phyloP scores from a whole-genome alignment of 2,113 vertebrate species.

The Trichechus manatus region DNA sequence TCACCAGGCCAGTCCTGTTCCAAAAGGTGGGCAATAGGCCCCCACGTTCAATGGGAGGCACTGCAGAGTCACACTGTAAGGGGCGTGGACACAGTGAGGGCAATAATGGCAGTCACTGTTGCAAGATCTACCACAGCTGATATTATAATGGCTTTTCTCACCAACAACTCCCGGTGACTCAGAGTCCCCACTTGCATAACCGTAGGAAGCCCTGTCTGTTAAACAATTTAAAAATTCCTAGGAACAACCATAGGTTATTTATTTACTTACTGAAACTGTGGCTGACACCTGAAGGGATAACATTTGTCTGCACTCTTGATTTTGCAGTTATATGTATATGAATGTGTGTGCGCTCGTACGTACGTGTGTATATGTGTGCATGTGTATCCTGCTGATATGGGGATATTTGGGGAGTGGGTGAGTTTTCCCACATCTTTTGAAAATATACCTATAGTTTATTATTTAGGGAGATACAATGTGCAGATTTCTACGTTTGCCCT shows the following conservation, averaged over 20 bases:
- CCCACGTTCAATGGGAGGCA: neutral
- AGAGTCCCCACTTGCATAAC: neutral
- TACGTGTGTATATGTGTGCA: neutral
- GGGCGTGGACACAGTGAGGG: neutral
- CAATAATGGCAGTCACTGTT: neutral
- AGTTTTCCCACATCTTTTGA: neutral
- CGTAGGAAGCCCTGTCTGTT: neutral
- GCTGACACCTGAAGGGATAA: neutral
- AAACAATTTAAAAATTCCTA: neutral
- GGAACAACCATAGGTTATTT: neutral
- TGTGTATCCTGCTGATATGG: neutral
- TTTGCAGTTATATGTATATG: neutral
- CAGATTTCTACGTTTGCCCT: neutral
- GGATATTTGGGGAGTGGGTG: neutral
- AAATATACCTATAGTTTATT: conserved; percentile 12
- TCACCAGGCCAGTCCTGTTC: neutral
- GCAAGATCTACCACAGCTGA: neutral
- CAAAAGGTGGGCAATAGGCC: neutral
- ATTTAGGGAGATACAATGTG: neutral
- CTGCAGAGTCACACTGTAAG: neutral
- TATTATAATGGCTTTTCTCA: neutral
- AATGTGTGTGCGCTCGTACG: neutral
- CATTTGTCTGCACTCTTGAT: neutral
- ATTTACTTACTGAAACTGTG: neutral
- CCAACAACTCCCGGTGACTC: neutral